Evolutionary conservation across 1,140 invertebrate genomes (phyloP).

Genomic region (Delia radicum): DNA sequence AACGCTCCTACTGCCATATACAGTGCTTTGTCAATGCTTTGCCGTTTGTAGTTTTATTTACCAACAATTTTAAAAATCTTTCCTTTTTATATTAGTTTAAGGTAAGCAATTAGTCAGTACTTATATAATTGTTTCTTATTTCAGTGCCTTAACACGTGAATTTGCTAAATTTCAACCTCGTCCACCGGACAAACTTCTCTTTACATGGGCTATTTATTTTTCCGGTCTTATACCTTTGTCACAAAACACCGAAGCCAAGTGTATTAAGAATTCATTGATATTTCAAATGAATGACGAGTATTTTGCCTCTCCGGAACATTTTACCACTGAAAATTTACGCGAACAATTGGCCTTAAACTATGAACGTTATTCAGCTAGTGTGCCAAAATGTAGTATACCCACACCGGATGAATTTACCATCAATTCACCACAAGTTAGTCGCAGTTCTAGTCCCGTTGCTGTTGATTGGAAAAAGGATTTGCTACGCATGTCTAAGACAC

Average conservation of each 20-base stretch:
- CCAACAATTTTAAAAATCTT: too few species aligned
- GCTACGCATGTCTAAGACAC: conserved; percentile 37
- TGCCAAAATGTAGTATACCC: conserved; percentile 13
- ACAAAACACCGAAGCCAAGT: conserved; percentile 55
- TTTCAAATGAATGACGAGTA: conserved; percentile 86
- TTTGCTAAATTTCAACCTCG: conserved; percentile 30
- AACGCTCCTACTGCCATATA: too few species aligned
- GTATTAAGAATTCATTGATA: conserved; percentile 77
- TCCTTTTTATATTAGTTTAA: too few species aligned
- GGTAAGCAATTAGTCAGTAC: too few species aligned
- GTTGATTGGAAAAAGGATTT: conserved; percentile 33
- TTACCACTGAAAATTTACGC: conserved; percentile 38
- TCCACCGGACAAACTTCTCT: conserved; percentile 61
- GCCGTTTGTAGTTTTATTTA: too few species aligned
- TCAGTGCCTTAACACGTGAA: conserved; percentile 31
- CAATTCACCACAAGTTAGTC: conserved; percentile 40
- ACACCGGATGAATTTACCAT: conserved; percentile 31
- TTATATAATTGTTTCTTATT: conserved; percentile 25
- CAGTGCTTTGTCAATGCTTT: too few species aligned
- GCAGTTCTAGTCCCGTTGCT: conserved; percentile 36
- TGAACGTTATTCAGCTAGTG: conserved; percentile 35
- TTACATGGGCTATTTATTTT: conserved; percentile 84
- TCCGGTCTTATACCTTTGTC: conserved; percentile 74
- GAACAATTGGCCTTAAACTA: conserved; percentile 41
- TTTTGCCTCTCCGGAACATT: conserved; percentile 67